Evolutionary conservation across 2,113 vertebrate species (phyloP).

Genomic region (Syngnathus floridae): DNA sequence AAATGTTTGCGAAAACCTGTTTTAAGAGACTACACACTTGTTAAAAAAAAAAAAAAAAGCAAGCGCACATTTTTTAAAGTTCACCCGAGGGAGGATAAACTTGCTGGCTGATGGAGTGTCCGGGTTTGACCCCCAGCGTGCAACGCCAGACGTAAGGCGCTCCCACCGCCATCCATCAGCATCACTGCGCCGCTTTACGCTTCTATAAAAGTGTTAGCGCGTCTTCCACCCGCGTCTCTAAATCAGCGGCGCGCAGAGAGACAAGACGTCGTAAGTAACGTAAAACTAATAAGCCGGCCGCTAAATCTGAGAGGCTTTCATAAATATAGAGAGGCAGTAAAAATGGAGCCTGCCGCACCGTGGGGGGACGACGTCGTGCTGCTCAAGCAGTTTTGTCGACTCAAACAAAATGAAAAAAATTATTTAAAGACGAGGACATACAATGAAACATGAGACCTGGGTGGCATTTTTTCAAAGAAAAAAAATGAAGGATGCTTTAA

Average conservation of each 20-base stretch:
- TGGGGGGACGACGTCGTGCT: slow-evolving; percentile 38
- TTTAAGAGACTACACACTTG: neutral
- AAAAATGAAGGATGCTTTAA: neutral
- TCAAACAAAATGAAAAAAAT: slow-evolving; percentile 8
- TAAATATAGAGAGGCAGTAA: slow-evolving; percentile 50
- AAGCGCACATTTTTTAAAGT: slow-evolving; percentile 8
- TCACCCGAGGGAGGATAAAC: slow-evolving; percentile 45
- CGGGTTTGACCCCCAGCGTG: slow-evolving; percentile 23
- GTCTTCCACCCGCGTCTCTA: slow-evolving; percentile 46
- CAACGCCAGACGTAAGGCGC: slow-evolving; percentile 38
- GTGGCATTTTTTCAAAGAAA: neutral
- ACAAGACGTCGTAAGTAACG: slow-evolving; percentile 50
- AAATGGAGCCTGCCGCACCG: slow-evolving; percentile 44
- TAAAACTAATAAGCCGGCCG: slow-evolving; percentile 44
- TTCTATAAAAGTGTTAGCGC: slow-evolving; percentile 57
- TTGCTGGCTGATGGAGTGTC: slow-evolving; percentile 18
- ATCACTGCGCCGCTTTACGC: slow-evolving; percentile 45
- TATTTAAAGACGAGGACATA: slow-evolving; percentile 15
- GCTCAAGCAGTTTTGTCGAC: slow-evolving; percentile 4
- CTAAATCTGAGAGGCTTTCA: slow-evolving; percentile 40
- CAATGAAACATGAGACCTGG: neutral
- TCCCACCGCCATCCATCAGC: slow-evolving; percentile 45
- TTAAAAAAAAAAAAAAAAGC: neutral
- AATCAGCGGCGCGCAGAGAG: slow-evolving; percentile 41
- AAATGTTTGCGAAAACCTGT: neutral